These are phyloP conservation scores for Capreolus pygargus DNA, from an alignment of 2,113 vertebrate species.

Conservation along the genomic window DNA sequence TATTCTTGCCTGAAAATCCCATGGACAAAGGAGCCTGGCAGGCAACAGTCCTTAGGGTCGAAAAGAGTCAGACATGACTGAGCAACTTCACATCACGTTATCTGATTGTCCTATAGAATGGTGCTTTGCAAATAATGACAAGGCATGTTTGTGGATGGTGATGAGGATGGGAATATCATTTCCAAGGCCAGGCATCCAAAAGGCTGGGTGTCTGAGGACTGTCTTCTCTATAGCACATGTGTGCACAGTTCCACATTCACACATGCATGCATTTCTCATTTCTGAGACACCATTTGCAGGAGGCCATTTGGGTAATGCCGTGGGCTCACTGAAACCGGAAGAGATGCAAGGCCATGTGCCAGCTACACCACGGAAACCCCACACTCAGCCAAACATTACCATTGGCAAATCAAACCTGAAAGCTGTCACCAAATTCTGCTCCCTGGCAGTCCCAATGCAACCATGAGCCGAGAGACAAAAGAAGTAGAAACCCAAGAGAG, in stretches of 20 bases:
- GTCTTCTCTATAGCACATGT: neutral
- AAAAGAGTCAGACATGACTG: neutral
- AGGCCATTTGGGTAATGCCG: neutral
- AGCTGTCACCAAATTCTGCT: slow-evolving; percentile 62
- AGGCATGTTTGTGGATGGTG: neutral
- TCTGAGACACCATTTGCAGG: neutral
- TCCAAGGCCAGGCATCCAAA: neutral
- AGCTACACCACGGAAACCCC: slow-evolving; percentile 4
- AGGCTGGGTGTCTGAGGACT: neutral
- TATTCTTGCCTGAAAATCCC: neutral
- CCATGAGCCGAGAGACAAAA: neutral
- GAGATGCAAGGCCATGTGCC: slow-evolving; percentile 29
- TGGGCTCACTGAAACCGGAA: neutral
- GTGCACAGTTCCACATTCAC: neutral
- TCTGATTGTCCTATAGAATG: neutral
- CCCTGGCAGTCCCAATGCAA: neutral
- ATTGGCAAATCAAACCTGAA: slow-evolving; percentile 36
- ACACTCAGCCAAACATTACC: neutral
- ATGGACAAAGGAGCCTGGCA: neutral
- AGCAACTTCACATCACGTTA: neutral
- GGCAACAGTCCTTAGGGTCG: neutral
- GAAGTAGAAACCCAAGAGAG: neutral
- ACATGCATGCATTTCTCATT: neutral
- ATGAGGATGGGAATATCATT: neutral
- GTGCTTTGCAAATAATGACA: neutral